Evolutionary conservation across 1,140 invertebrate species (phyloP), one percentile per base, ranked within the genome.

Genomic region (Apis cerana): DNA sequence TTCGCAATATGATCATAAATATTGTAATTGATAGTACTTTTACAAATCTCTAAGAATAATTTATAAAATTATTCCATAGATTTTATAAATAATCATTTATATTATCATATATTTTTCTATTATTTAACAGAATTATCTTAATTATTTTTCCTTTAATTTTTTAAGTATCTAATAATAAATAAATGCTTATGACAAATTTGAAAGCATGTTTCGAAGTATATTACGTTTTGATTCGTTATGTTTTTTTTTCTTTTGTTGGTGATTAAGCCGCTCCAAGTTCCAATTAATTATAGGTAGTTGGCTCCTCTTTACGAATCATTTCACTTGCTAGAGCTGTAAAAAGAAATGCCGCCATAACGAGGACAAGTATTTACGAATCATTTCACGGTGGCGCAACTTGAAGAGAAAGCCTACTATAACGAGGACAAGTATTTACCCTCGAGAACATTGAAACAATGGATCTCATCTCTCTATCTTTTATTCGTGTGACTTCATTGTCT

Each of bases 361-460:
- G 77, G 86, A 78, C 85, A 84, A 80, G 85, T 88, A 88, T 81
- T 88, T 74, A 81, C 85, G 82, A 84, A 81, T 88, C 52, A 88
- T 88, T 84, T 87, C 59, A 87, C 69, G 83, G 62, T 78, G 87
- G 48, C 17, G 75, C 65, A 59, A 62, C 65, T 78, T 71, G 54
- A 80, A 79, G 68, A 79, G 52, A 72, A 85, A 74, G 65, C 75
- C 75, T 77, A 61, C 72, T 71, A 83, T 86, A 89, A 89, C 75
- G 85, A 89, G 84, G 72, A 86, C 72, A 86, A 86, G 80, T 88
- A 90, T 90, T 91, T 91, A 90, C 84, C 81, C 85, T 82, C 68
- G 76, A 85, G 85, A 90, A 82, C 67, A 50, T 75, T 82, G 79
- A 90, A 85, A 91, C 86, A 91, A 91, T 89, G 72, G 72, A 69